Evolutionary conservation across 2,888 invertebrate species (phyloP).

Genomic region (Trachelus tabidus): DNA sequence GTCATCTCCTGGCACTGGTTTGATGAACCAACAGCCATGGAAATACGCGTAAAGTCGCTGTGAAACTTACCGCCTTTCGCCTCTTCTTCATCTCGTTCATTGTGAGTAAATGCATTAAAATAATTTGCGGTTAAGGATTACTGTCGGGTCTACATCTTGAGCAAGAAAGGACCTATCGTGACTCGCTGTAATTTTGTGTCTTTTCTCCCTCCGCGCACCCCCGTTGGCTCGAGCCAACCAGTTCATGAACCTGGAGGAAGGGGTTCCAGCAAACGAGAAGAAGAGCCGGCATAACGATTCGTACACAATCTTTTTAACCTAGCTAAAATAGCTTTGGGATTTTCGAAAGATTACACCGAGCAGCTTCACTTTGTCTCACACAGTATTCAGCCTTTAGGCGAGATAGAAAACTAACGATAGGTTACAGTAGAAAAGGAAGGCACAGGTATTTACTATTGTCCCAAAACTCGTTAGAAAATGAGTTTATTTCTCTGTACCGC

Average conservation of each 20-base stretch:
- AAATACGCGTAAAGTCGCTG: background rate
- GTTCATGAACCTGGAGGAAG: background rate
- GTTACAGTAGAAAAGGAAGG: background rate
- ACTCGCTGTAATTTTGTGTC: constrained; percentile 15
- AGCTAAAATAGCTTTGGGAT: background rate
- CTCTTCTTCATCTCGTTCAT: background rate
- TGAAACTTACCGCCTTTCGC: background rate
- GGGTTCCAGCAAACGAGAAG: background rate
- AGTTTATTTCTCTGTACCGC: constrained; percentile 66
- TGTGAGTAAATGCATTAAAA: constrained; percentile 9
- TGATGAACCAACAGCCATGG: background rate
- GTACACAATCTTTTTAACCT: background rate
- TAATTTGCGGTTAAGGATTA: constrained; percentile 22
- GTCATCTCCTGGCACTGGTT: background rate
- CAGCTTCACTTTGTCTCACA: background rate
- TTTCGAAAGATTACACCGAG: background rate
- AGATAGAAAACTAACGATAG: background rate
- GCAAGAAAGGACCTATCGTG: constrained; percentile 13
- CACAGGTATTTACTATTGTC: background rate
- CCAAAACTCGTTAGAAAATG: constrained; percentile 61
- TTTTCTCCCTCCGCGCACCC: constrained; percentile 18
- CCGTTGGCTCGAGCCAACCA: constrained; percentile 1
- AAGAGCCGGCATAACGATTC: background rate
- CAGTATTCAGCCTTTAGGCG: background rate
- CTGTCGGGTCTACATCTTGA: constrained; percentile 5